Percentiles rank a stretch among this genome's conserved stretches.
These are phyloP conservation scores for Luehdorfia chinensis DNA, from an alignment of 1,140 invertebrate species.

Conservation along the genomic window DNA sequence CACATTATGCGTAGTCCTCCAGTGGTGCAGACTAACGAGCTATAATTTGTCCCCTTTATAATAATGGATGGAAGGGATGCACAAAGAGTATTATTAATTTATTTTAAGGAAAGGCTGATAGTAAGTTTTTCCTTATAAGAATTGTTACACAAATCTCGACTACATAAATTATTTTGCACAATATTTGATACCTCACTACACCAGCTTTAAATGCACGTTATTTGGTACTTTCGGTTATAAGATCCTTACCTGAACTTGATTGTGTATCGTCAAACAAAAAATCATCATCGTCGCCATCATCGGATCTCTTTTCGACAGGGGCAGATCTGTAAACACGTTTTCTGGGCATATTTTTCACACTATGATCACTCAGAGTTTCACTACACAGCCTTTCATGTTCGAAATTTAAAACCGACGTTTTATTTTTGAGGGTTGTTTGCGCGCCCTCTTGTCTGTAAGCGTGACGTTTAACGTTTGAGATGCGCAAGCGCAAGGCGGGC, in stretches of 20 bases:
- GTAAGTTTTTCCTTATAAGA: too few species aligned
- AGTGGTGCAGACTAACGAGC: too few species aligned
- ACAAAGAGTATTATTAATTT: too few species aligned
- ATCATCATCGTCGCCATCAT: constrained; percentile 59
- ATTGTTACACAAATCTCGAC: too few species aligned
- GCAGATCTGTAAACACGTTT: constrained; percentile 54
- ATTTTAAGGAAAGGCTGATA: too few species aligned
- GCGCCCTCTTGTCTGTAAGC: constrained; percentile 30
- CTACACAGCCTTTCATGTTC: constrained; percentile 17
- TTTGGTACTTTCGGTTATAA: too few species aligned
- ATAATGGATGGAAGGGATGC: too few species aligned
- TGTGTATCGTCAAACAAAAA: constrained; percentile 67
- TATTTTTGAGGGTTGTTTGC: constrained; percentile 27
- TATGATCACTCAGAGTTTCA: constrained; percentile 22
- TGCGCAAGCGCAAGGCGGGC: constrained; percentile 61
- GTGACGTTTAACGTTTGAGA: constrained; percentile 44
- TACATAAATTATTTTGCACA: too few species aligned
- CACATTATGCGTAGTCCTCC: too few species aligned
- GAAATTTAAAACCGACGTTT: constrained; percentile 11
- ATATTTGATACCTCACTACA: too few species aligned
- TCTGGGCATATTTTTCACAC: constrained; percentile 50
- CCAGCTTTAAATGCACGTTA: too few species aligned
- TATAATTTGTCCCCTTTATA: too few species aligned
- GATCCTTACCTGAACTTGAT: constrained; percentile 51
- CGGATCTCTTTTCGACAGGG: constrained; percentile 42